These are phyloP conservation scores for Champsocephalus gunnari DNA, from an alignment of 2,797 vertebrate genomes.

Conservation along the genomic window DNA sequence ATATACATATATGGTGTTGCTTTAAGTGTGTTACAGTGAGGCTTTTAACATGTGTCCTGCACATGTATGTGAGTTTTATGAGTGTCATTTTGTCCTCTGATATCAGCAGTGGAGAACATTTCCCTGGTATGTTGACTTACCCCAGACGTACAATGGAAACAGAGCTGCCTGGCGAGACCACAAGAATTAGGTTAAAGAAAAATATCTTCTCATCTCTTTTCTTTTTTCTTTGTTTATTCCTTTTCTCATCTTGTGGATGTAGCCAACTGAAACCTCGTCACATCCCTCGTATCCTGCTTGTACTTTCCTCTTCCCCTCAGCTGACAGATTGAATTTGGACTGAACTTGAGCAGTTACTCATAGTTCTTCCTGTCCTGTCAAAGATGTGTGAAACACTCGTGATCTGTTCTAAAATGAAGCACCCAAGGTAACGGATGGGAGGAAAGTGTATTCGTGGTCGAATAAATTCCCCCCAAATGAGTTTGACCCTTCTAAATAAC, in stretches of 20 bases:
- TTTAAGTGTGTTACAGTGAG: not conserved
- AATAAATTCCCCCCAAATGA: no score
- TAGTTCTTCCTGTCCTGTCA: slow-evolving; percentile 13
- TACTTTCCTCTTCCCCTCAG: slow-evolving; percentile 6
- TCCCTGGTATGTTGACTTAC: slow-evolving; percentile 39
- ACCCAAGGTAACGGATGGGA: not conserved
- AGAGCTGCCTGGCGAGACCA: slow-evolving; percentile 37
- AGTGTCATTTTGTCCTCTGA: slow-evolving; percentile 36
- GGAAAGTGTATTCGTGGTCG: no score
- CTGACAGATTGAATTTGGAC: slow-evolving; percentile 18
- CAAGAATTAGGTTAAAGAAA: slow-evolving; percentile 41
- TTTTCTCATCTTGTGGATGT: slow-evolving; percentile 34
- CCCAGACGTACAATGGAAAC: slow-evolving; percentile 31
- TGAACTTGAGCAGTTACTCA: slow-evolving; percentile 30
- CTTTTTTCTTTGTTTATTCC: not conserved
- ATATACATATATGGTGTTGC: slow-evolving; percentile 16
- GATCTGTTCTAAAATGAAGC: slow-evolving; percentile 12
- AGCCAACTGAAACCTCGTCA: slow-evolving; percentile 39
- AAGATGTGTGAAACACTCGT: slow-evolving; percentile 2
- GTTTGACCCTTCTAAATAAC: no score
- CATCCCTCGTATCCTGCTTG: slow-evolving; percentile 29
- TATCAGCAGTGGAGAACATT: slow-evolving; percentile 30
- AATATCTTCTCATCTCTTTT: slow-evolving; percentile 25
- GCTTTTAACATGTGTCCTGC: not conserved
- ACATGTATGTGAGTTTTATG: slow-evolving; percentile 7